phyloP scores from a whole-genome alignment of 2,888 invertebrate species.

The Eumerus sabulonum region DNA sequence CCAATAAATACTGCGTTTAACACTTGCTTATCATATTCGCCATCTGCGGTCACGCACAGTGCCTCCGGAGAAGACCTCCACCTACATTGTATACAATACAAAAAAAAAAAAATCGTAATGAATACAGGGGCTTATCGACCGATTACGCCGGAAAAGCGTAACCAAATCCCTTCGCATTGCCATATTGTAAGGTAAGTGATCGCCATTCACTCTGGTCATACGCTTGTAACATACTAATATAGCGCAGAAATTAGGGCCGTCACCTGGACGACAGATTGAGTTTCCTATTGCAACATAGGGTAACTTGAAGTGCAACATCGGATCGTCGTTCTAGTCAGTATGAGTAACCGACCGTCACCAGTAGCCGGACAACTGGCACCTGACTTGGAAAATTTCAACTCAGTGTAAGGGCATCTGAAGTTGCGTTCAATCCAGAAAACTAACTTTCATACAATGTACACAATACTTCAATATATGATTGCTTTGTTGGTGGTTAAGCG shows the following conservation, averaged over 20 bases:
- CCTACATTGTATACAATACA: constrained; percentile 55
- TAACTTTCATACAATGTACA: constrained; percentile 5
- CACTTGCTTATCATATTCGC: constrained; percentile 37
- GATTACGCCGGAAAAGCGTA: constrained; percentile 54
- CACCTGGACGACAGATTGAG: constrained; percentile 42
- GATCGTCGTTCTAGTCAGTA: constrained; percentile 18
- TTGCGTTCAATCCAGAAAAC: constrained; percentile 11
- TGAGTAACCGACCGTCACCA: constrained; percentile 46
- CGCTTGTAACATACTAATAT: no score
- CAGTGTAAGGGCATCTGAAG: constrained; percentile 42
- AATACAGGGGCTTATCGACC: no score
- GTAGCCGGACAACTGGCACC: constrained; percentile 32
- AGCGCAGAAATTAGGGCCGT: constrained; percentile 41
- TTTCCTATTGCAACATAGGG: constrained; percentile 52
- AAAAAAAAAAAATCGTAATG: constrained; percentile 20
- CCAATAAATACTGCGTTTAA: constrained; percentile 15
- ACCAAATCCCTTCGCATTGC: constrained; percentile 32
- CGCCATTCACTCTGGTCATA: constrained; percentile 23
- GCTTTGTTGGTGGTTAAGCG: constrained; percentile 16
- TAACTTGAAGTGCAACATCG: no score
- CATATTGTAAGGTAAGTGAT: constrained; percentile 43
- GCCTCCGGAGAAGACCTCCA: constrained; percentile 53
- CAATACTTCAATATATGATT: neutral
- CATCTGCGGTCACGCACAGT: constrained; percentile 32
- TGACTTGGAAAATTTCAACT: constrained; percentile 54